These are phyloP conservation scores for Isoperla grammatica DNA, from an alignment of 2,888 invertebrate genomes.

Conservation along the genomic window DNA sequence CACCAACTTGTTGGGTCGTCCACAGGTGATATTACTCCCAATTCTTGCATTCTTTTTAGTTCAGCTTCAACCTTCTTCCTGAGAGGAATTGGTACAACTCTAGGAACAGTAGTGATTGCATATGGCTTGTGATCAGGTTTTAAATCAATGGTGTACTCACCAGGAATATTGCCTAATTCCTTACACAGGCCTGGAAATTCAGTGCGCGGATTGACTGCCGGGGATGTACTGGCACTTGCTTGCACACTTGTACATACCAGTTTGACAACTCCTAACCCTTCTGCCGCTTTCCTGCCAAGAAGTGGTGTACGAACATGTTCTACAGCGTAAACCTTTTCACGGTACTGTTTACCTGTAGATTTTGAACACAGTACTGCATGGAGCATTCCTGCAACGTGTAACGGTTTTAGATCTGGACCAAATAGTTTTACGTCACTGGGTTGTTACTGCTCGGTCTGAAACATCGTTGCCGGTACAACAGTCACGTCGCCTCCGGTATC, in stretches of 20 bases:
- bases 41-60: constrained; percentile 34
- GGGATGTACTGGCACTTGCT: not conserved
- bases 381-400: not conserved
- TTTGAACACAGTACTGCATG: not conserved
- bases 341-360: not conserved
- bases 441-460: not conserved
- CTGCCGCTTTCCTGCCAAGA: not conserved
- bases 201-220: not conserved
- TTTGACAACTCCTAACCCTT: not conserved
- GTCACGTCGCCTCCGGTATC: not conserved
- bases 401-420: not conserved
- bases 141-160: constrained; percentile 33
- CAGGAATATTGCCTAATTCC: not conserved
- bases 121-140: constrained; percentile 34
- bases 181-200: not conserved
- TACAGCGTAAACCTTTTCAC: not conserved
- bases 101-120: constrained; percentile 34
- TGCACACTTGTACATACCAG: no score
- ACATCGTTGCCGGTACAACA: not conserved
- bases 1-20: constrained; percentile 38
- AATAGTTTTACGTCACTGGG: not conserved
- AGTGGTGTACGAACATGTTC: not conserved
- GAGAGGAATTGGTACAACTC: constrained; percentile 26
- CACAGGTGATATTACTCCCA: constrained; percentile 36
- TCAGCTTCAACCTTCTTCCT: constrained; percentile 36